These are phyloP conservation scores for Dendrolimus pini DNA, from an alignment of 2,888 invertebrate species.

Conservation along the genomic window DNA sequence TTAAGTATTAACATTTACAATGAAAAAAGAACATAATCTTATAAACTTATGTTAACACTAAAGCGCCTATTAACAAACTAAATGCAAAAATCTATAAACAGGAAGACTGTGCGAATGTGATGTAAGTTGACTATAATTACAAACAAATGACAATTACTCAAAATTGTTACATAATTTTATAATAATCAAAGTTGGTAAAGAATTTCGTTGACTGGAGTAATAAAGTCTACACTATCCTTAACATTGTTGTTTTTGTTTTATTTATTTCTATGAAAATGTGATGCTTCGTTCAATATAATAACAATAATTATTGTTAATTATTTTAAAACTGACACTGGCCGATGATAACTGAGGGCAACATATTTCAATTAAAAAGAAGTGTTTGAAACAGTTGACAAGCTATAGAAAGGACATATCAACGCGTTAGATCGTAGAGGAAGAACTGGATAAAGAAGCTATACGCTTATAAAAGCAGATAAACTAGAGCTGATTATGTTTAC, in stretches of 20 bases:
- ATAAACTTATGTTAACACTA: conserved; percentile 28
- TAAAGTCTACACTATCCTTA: background rate
- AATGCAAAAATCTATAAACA: conserved; percentile 59
- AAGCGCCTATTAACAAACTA: conserved; percentile 55
- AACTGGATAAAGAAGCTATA: no score
- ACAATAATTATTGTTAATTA: conserved; percentile 10
- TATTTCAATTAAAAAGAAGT: background rate
- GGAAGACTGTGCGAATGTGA: conserved; percentile 55
- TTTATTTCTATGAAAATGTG: background rate
- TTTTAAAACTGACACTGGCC: conserved; percentile 10
- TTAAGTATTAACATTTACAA: conserved; percentile 41
- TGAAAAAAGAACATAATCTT: conserved; percentile 27
- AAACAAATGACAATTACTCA: background rate
- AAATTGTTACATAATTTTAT: background rate
- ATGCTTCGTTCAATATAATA: background rate
- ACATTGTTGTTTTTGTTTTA: background rate
- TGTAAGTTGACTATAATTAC: conserved; percentile 41
- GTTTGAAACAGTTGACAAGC: no score
- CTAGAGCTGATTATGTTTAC: no score
- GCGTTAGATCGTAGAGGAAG: no score
- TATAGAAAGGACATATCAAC: no score
- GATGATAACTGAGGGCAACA: background rate
- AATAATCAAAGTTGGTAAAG: background rate
- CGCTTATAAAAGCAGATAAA: no score
- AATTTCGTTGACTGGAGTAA: background rate